phyloP scores from a whole-genome alignment of 1,140 invertebrate genomes.

The Aphaenogaster rudis region DNA sequence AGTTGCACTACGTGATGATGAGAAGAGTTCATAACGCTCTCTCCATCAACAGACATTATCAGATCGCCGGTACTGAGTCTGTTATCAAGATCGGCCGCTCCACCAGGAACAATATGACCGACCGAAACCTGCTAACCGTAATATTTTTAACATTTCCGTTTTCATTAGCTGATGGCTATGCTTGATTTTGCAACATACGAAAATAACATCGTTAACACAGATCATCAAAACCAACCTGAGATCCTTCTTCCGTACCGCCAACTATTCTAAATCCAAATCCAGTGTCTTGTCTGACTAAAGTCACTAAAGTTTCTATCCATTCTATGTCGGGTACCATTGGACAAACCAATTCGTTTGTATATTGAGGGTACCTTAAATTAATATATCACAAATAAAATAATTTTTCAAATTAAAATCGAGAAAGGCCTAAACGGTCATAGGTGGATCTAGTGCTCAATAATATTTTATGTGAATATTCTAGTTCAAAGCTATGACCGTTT shows the following conservation, averaged over 20 bases:
- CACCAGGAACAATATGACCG: conserved; percentile 97
- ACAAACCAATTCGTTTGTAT: conserved; percentile 84
- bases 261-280: conserved; percentile 99
- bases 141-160: conserved; percentile 67
- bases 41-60: conserved; percentile 95
- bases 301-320: conserved; percentile 92
- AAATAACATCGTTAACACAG: not conserved
- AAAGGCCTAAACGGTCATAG: no score
- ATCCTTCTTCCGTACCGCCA: conserved; percentile 99
- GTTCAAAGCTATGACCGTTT: no score
- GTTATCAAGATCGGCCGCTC: conserved; percentile 96
- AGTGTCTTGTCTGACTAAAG: conserved; percentile 93
- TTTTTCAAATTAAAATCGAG: not conserved
- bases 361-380: conserved; percentile 82
- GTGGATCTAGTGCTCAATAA: no score
- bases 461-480: no score
- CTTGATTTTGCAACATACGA: not conserved
- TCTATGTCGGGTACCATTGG: conserved; percentile 87
- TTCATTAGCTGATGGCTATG: not conserved
- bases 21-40: conserved; percentile 94
- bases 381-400: conserved; percentile 42
- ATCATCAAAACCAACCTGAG: conserved; percentile 90
- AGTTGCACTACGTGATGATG: conserved; percentile 96
- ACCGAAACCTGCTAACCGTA: conserved; percentile 92
- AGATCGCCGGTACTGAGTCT: conserved; percentile 95